Evolutionary conservation across 2,113 vertebrate species (phyloP).

Genomic region (Paramormyrops kingsleyae): DNA sequence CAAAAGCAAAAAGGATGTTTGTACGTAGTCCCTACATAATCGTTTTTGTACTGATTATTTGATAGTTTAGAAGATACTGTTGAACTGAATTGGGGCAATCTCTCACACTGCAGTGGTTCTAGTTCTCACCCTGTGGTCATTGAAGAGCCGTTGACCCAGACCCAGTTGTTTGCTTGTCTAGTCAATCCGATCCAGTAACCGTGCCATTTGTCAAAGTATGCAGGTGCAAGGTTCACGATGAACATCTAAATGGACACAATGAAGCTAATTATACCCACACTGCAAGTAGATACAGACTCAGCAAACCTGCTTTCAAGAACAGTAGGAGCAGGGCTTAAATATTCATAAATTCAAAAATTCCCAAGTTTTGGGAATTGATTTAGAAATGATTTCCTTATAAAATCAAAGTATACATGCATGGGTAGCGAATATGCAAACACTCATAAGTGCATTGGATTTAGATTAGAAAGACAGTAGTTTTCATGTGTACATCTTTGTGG

Average conservation of each 20-base stretch:
- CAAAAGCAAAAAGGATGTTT: neutral
- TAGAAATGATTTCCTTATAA: neutral
- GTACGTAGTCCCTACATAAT: neutral
- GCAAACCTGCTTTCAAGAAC: neutral
- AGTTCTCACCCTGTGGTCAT: conserved; percentile 17
- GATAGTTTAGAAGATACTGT: neutral
- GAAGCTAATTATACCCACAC: neutral
- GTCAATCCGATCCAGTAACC: conserved; percentile 35
- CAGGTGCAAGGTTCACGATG: neutral
- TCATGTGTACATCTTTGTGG: neutral
- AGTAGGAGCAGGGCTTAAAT: neutral
- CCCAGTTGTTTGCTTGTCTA: neutral
- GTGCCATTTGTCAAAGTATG: neutral
- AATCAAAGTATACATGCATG: neutral
- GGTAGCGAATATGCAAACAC: too few species aligned
- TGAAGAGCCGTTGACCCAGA: conserved; percentile 8
- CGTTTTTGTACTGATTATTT: neutral
- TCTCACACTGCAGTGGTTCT: neutral
- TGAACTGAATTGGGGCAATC: neutral
- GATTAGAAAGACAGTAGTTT: neutral
- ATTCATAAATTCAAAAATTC: neutral
- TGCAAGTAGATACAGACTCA: neutral
- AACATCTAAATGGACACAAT: conserved; percentile 27
- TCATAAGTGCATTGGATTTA: too few species aligned
- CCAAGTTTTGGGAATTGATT: neutral